Evolutionary conservation across 2,113 vertebrate genomes (phyloP), one percentile per base, ranked within the genome.

Genomic region (Bos javanicus): DNA sequence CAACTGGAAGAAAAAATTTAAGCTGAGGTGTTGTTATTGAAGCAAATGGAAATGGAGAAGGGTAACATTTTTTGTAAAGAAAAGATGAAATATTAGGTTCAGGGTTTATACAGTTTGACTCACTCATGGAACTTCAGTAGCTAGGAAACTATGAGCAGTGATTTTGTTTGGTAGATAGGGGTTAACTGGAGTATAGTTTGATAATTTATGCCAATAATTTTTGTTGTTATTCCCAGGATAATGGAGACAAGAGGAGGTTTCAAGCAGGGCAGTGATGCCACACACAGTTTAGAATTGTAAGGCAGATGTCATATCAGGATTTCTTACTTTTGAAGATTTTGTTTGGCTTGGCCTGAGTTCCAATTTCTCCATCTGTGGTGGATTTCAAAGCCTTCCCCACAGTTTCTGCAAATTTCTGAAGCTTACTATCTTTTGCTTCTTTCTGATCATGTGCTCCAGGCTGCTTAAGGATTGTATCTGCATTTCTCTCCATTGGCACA

Each of bases 291-390:
- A 60, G 76, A 81, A 82, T 30, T 13, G 17, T 71, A 84, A 96
- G 36, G 50, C 71, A 62, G 78, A 91, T 62, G 17, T 56, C 39
- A 43, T 43, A 13, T 33, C 13, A 60, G 43, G 48, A 39, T 88
- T 95, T 95, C 76, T 86, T 36, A 23, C 64, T 93, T 88, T 95
- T 60, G 48, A 59, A 89, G 80, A 87, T 84, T 89, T 95, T 60
- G 26, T 92, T 94, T 67, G 13, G 13, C 36, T 94, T 96, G 67
- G 71, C 83, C 50, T 83, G 84, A 43, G 60, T 78, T 95, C 67
- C 46, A 67, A 19, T 80, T 94, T 43, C 6, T 56, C 57, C 57
- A 60, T 92, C 46, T 71, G 76, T 87, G 54, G 50, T 83, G 10
- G 50, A 52, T 88, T 89, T 96, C 39, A 86, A 93, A 96, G 62